Percentiles rank a stretch among this genome's conserved stretches.
These are phyloP conservation scores for Apotomis turbidana DNA, from an alignment of 2,888 invertebrate species.

Conservation along the genomic window DNA sequence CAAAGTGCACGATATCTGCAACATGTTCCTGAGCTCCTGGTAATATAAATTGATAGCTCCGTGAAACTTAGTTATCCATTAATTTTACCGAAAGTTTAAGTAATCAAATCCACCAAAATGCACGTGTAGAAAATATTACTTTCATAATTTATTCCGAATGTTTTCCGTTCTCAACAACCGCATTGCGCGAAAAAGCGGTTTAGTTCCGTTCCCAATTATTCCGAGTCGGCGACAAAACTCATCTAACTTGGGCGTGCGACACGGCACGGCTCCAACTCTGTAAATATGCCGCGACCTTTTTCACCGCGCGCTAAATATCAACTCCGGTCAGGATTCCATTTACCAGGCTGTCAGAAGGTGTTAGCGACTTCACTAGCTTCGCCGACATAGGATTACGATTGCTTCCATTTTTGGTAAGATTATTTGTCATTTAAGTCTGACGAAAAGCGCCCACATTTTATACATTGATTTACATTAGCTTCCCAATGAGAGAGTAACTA, in stretches of 20 bases:
- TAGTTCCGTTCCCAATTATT: constrained; percentile 39
- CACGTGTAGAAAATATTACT: background rate
- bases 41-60: constrained; percentile 6
- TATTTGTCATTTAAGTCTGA: constrained; percentile 16
- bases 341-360: constrained; percentile 28
- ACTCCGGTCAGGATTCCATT: constrained; percentile 36
- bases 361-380: constrained; percentile 29
- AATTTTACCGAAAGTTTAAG: background rate
- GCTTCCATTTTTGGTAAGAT: constrained; percentile 4
- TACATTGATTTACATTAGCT: too few relatives aligned
- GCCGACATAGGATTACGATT: constrained; percentile 10
- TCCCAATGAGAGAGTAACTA: too few relatives aligned
- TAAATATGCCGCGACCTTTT: constrained; percentile 38
- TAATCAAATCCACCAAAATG: background rate
- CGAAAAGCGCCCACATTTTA: background rate
- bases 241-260: constrained; percentile 39
- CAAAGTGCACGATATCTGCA: constrained; percentile 36
- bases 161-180: constrained; percentile 7
- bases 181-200: constrained; percentile 25
- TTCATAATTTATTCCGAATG: constrained; percentile 11
- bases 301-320: constrained; percentile 29
- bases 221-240: constrained; percentile 39
- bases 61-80: constrained; percentile 6
- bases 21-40: constrained; percentile 21
- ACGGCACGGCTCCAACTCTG: constrained; percentile 29